phyloP scores from a whole-genome alignment of 2,797 vertebrate genomes.

The Echiichthys vipera region DNA sequence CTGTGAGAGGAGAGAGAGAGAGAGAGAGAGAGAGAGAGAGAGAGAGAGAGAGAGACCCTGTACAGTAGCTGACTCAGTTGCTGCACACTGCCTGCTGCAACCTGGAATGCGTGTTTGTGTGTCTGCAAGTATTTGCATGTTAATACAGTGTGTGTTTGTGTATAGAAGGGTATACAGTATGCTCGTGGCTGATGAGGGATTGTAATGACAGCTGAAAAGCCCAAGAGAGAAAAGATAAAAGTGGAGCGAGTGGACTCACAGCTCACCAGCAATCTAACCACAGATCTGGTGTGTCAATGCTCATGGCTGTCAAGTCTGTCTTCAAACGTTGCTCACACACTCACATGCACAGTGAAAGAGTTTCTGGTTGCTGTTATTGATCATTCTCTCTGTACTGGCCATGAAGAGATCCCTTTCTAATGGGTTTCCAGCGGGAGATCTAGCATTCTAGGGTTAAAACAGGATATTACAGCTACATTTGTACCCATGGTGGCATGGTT shows the following conservation, averaged over 20 bases:
- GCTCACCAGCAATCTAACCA: slow-evolving; percentile 18
- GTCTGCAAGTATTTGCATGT: slow-evolving; percentile 45
- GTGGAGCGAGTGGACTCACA: slow-evolving; percentile 13
- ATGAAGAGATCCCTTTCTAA: background rate
- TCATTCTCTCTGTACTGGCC: background rate
- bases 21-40: slow-evolving; percentile 47
- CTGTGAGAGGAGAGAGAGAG: slow-evolving; percentile 40
- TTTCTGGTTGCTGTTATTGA: background rate
- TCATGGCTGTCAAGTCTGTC: background rate
- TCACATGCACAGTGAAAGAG: background rate
- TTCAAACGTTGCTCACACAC: background rate
- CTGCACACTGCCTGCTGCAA: slow-evolving; percentile 39
- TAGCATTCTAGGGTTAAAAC: too few relatives aligned
- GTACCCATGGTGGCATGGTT: background rate
- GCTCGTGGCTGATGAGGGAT: background rate
- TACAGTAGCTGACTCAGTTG: slow-evolving; percentile 70
- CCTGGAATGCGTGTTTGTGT: slow-evolving; percentile 37
- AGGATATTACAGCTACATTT: background rate
- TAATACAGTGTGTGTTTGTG: slow-evolving; percentile 32
- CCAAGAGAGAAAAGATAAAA: slow-evolving; percentile 29
- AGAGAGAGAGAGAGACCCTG: slow-evolving; percentile 47
- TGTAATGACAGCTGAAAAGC: slow-evolving; percentile 33
- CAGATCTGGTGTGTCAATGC: slow-evolving; percentile 10
- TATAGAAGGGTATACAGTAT: background rate
- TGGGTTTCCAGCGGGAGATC: background rate